Percentiles rank a stretch among this genome's conserved stretches.
phyloP scores from a whole-genome alignment of 2,888 invertebrate genomes.

The Monochamus alternatus region DNA sequence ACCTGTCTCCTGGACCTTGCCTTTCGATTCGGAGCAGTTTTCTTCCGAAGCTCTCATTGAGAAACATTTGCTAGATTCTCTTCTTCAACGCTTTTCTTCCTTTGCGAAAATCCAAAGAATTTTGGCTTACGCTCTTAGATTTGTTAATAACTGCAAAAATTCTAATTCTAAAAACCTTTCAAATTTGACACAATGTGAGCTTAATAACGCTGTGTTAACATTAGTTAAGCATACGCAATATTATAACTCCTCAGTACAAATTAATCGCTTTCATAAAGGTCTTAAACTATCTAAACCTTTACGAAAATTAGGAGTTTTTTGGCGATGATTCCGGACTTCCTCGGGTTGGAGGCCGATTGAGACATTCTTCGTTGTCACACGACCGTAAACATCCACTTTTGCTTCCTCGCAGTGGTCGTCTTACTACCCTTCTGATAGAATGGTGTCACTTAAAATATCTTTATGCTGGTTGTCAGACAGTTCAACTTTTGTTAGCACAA shows the following conservation, averaged over 20 bases:
- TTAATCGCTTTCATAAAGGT: background rate
- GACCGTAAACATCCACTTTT: constrained; percentile 20
- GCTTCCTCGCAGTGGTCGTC: constrained; percentile 8
- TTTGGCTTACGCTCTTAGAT: background rate
- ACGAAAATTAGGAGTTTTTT: background rate
- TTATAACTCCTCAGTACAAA: background rate
- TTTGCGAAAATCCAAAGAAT: background rate
- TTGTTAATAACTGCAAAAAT: background rate
- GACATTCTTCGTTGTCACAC: background rate
- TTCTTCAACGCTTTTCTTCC: background rate
- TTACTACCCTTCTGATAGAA: constrained; percentile 3
- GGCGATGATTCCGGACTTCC: background rate
- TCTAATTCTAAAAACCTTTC: background rate
- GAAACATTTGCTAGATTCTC: background rate
- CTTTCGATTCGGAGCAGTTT: background rate
- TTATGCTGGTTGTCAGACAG: constrained; percentile 27
- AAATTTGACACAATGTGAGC: background rate
- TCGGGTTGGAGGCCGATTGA: constrained; percentile 36
- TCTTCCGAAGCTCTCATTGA: background rate
- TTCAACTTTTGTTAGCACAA: background rate
- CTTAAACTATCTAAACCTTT: background rate
- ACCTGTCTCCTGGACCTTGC: background rate
- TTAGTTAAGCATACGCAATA: constrained; percentile 18
- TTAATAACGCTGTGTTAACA: background rate
- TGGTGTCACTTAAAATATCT: constrained; percentile 21